Conservation (phyloP, 2,113 vertebrate genomes). For the Oplegnathus fasciatus region DNA sequence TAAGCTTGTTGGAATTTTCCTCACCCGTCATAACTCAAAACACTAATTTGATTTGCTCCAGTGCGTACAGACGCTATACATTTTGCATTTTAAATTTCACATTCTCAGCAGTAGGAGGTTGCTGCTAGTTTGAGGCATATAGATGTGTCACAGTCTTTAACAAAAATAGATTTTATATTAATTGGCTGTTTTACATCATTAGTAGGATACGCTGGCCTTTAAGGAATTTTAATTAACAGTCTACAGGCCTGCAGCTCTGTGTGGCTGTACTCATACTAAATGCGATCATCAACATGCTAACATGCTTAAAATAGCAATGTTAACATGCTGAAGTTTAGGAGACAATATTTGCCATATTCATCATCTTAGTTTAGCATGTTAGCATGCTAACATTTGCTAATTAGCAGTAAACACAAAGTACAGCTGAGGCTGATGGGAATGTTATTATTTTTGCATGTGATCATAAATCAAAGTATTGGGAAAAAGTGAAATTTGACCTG, state of each 20-base stretch:
- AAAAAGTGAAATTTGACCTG: not conserved
- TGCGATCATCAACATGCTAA: too few species aligned
- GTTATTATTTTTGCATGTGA: not conserved
- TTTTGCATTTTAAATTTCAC: not conserved
- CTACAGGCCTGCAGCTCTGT: not conserved
- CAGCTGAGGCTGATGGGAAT: not conserved
- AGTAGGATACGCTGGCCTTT: not conserved
- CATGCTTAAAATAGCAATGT: not conserved
- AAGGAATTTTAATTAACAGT: not conserved
- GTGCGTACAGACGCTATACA: not conserved
- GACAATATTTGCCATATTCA: not conserved
- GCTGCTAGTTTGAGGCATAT: not conserved
- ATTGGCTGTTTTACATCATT: not conserved
- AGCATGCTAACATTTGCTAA: not conserved
- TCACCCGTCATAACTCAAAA: conserved; percentile 9
- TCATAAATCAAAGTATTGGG: not conserved
- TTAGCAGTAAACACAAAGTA: not conserved
- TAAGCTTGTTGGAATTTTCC: conserved; percentile 2
- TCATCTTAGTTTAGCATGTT: not conserved
- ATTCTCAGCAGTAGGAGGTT: not conserved
- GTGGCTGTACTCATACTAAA: not conserved
- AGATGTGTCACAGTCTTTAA: not conserved
- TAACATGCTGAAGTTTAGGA: not conserved
- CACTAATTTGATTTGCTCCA: conserved; percentile 13
- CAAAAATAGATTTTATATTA: not conserved